Conservation (phyloP, 2,113 vertebrate species). For the Neomonachus schauinslandi region DNA sequence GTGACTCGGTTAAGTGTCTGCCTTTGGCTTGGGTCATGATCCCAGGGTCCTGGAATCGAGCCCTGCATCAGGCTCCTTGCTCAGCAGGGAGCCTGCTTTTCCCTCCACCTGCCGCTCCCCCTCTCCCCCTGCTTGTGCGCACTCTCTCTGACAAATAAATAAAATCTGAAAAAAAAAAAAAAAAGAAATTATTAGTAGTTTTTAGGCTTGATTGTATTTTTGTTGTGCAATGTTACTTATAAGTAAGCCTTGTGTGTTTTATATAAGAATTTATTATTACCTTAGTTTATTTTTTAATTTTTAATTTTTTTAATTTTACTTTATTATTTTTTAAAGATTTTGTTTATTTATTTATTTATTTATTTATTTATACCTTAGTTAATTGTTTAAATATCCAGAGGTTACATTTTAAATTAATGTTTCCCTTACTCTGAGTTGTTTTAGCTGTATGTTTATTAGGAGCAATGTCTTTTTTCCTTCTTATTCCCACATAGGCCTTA, state of each 20-base stretch:
- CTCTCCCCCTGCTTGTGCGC: no score
- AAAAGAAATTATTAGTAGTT: neutral
- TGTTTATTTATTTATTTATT: neutral
- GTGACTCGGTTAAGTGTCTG: neutral
- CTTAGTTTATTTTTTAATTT: conserved; percentile 11
- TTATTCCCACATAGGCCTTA: neutral
- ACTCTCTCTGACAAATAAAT: no score
- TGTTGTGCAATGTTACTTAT: neutral
- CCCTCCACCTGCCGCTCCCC: no score
- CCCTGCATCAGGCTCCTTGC: no score
- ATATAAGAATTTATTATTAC: neutral
- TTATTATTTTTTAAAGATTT: no score
- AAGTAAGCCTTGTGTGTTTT: neutral
- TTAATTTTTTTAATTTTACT: no score
- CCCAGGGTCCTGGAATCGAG: no score
- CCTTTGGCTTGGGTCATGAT: no score
- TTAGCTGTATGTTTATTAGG: neutral
- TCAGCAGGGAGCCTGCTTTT: no score
- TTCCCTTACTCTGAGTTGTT: neutral
- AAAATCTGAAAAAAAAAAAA: no score
- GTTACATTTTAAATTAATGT: neutral
- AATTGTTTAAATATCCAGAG: neutral
- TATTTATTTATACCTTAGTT: neutral
- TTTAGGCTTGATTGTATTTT: neutral
- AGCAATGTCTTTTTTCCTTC: neutral